Conservation (phyloP, 2,797 vertebrate species). For the Molossus molossus region DNA sequence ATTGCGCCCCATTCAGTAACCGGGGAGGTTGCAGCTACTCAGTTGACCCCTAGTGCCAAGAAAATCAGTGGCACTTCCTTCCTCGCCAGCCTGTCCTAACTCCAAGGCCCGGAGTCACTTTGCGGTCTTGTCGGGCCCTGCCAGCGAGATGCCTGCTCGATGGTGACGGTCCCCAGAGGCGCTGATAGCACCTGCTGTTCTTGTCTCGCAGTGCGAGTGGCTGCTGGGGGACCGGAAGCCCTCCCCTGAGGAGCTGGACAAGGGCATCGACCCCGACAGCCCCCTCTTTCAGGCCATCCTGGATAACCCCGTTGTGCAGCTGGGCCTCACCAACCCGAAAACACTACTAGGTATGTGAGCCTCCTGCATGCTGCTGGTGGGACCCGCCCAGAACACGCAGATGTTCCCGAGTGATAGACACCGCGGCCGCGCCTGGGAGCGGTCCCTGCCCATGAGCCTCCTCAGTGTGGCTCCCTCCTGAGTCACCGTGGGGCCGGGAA, state of each 20-base stretch:
- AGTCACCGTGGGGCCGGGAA: not conserved
- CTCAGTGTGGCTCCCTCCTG: not conserved
- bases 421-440: not conserved
- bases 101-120: fast-evolving
- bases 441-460: not conserved
- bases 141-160: fast-evolving
- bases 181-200: not conserved
- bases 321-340: conserved; percentile 99
- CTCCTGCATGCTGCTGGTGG: fast-evolving
- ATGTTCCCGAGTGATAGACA: fast-evolving
- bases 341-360: conserved; percentile 95
- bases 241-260: conserved; percentile 97
- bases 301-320: conserved; percentile 98
- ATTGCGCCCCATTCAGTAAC: fast-evolving
- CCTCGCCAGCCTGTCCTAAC: fast-evolving
- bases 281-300: conserved; percentile 99
- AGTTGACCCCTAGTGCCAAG: fast-evolving
- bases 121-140: not conserved
- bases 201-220: conserved; percentile 96
- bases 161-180: fast-evolving
- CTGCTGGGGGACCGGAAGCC: conserved; percentile 98
- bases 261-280: conserved; percentile 97
- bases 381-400: fast-evolving
- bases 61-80: not conserved
- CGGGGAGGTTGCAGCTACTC: fast-evolving